Evolutionary conservation across 2,888 invertebrate species (phyloP), one percentile per base, ranked within the genome.

Genomic region (Chrysolina americana): DNA sequence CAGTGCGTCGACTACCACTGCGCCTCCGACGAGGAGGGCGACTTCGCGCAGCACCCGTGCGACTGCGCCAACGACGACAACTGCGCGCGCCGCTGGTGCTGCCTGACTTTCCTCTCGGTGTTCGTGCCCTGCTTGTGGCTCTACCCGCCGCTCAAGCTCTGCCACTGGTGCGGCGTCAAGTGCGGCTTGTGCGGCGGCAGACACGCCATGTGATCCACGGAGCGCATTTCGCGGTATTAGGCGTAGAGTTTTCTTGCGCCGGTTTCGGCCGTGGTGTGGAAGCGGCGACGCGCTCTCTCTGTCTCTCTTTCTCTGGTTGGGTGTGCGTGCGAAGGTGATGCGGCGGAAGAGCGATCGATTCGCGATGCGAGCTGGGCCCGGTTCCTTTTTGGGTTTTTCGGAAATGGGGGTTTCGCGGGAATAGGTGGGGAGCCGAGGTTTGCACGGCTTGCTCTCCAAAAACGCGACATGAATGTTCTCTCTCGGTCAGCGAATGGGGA

Each of bases 101-200:
- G 96, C 73, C 89, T 98, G 81, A 93, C 96, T 41, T 90, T 98
- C 76, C 92, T 98, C 70, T 95, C 96, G 75, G 89, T 97, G 79
- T 89, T 98, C 82, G 94, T 98, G 85, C 98, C 98, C 81, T 98
- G 98, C 89, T 91, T 98, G 83, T 98, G 98, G 92, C 95, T 96
- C 89, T 98, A 98, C 90, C 92, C 94, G 83, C 96, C 97, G 75
- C 90, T 98, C 78, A 93, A 94, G 83, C 17, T 95, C 82, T 93
- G 94, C 85, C 97, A 97, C 89, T 92, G 92, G 89, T 94, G 95
- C 83, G 96, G 96, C 68, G 91, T 94, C 77, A 91, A 92, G 70
- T 95, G 96, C 85, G 94, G 94, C 75, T 87, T 95, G 73, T 96
- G 96, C 83, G 98, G 97, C 71, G 96, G 96, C 8, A 91, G 92